Base-by-base conservation (phyloP, 1,140 invertebrate species). In the Drosophila athabasca region DNA sequence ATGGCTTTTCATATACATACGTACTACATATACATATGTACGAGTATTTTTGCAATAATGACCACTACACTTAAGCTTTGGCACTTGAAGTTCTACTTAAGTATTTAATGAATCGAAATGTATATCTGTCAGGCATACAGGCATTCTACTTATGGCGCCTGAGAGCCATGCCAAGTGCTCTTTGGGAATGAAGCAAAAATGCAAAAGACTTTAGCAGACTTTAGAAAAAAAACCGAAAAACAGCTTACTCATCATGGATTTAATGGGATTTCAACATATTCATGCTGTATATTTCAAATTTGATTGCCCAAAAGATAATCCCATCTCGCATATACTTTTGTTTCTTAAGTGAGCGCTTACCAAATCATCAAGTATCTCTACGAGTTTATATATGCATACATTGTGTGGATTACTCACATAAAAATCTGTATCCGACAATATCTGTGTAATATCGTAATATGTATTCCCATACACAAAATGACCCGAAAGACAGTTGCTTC, bases 11-110 rank as follows among this genome's bases (percentile, higher is more conserved):
- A 41, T 49, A 29, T 55, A 9, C 24, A 5, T 3, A 24, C 35
- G 35, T 11, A 19, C 17, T 11, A 9, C 13, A 13, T 39, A 8
- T 31, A 9, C 2, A 9, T 39, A 13, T 39, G 31, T 31, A 9
- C 2, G 31, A 31, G 31, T 31, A 59, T 68, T 84, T 85, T 85
- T 85, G 82, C 82, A 87, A 87, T 85, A 78, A 67, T 71, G 77
- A 64, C 48, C 59, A 52, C 31, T 54, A 79, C 83, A 87, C 82
- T 87, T 83, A 69, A 76, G 59, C 66, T 82, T 79, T 87, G 75
- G 78, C 83, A 90, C 85, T 90, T 90, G 81, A 90, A 69, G 52
- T 77, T 62, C 74, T 65, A 68, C 87, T 90, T 90, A 90, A 85
- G 82, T 78, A 81, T 82, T 87, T 81, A 78, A 85, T 85, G 78